Evolutionary conservation across 1,140 invertebrate species (phyloP).

Genomic region (Brachionus sp.): DNA sequence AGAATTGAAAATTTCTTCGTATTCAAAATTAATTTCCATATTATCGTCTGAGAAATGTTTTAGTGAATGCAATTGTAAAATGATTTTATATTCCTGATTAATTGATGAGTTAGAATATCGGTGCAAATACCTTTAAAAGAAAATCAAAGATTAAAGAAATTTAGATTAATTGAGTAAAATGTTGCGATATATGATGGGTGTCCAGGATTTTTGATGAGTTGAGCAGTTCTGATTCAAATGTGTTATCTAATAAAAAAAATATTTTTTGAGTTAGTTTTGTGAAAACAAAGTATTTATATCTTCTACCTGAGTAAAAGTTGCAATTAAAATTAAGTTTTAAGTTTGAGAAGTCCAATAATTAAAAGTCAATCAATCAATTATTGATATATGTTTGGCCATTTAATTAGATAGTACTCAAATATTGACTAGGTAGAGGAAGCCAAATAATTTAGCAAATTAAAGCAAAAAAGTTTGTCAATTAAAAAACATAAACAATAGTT

Average conservation of each 20-base stretch:
- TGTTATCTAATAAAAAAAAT: background rate
- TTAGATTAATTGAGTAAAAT: background rate
- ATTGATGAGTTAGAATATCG: slow-evolving; percentile 36
- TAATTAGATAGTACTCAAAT: slow-evolving; percentile 11
- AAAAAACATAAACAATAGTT: background rate
- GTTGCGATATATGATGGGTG: background rate
- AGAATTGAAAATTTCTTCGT: background rate
- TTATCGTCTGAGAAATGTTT: background rate
- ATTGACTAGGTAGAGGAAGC: slow-evolving; percentile 22
- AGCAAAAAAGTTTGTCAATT: background rate
- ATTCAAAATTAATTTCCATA: background rate
- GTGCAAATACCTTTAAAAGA: background rate
- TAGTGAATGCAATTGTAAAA: background rate
- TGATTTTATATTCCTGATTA: background rate
- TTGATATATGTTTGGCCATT: background rate
- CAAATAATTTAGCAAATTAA: slow-evolving; percentile 3
- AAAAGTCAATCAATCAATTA: slow-evolving; percentile 20
- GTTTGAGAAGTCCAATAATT: background rate
- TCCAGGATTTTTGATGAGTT: background rate
- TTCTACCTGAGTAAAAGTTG: background rate
- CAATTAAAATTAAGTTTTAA: background rate
- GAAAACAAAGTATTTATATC: background rate
- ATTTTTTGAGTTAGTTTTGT: background rate
- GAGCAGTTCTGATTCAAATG: background rate
- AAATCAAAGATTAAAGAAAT: background rate